Evolutionary conservation across 30 jellyfish, hydroid and myxozoan genomes (phyloP).

Genomic region (Turritopsis rubra): DNA sequence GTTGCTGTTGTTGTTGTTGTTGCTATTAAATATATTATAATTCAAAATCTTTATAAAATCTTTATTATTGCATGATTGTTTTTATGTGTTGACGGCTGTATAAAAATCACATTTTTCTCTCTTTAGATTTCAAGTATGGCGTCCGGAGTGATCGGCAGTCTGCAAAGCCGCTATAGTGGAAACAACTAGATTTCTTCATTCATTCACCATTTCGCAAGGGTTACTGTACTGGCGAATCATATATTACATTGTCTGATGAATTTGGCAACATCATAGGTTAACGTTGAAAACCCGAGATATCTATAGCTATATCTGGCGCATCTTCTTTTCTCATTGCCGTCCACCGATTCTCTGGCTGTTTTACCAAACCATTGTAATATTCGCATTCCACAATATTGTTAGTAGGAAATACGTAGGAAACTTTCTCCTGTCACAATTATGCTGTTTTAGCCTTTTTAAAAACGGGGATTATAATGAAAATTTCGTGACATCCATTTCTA

Average conservation of each 20-base stretch:
- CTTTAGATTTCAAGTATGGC: slow-evolving; percentile 90
- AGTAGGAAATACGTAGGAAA: no score
- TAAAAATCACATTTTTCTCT: background rate
- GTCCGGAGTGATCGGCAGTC: slow-evolving; percentile 94
- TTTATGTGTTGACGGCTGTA: background rate
- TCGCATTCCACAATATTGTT: background rate
- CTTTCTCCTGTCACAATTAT: background rate
- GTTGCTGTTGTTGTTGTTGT: no score
- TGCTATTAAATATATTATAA: no score
- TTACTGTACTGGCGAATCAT: background rate
- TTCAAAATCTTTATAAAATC: no score
- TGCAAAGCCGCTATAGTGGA: slow-evolving; percentile 82
- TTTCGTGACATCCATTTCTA: no score
- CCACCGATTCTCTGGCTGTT: background rate
- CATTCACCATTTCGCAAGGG: background rate
- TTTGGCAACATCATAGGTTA: no score
- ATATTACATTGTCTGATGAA: no score
- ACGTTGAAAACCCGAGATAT: no score
- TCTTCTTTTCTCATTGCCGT: no score
- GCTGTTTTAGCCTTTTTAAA: background rate
- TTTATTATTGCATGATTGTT: background rate
- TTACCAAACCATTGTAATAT: background rate
- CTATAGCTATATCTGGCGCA: no score
- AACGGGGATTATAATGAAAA: no score
- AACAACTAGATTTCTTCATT: slow-evolving; percentile 6